phyloP scores from a whole-genome alignment of 1,140 invertebrate species.

The Lasioglossum baleicum region DNA sequence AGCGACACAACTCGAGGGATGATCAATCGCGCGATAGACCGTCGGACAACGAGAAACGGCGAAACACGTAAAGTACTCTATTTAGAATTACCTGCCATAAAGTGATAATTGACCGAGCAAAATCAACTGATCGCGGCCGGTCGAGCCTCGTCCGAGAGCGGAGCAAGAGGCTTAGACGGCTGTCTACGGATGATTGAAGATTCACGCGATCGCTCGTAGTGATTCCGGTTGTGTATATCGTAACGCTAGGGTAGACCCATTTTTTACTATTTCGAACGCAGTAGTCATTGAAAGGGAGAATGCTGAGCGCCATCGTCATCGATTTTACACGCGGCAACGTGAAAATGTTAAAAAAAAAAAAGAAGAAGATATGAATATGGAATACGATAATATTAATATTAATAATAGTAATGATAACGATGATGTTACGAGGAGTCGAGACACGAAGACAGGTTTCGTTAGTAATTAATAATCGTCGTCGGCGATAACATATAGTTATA shows the following conservation, averaged over 20 bases:
- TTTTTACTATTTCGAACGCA: conserved; percentile 31
- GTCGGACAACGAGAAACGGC: not conserved
- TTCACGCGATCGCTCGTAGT: conserved; percentile 19
- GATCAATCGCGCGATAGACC: not conserved
- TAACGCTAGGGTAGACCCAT: conserved; percentile 17
- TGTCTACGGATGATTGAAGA: not conserved
- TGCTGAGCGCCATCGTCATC: conserved; percentile 10
- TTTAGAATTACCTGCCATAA: conserved; percentile 36
- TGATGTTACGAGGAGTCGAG: conserved; percentile 2
- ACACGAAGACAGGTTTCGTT: conserved; percentile 34
- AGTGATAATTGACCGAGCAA: conserved; percentile 21
- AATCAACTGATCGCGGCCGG: not conserved
- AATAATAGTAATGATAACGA: not conserved
- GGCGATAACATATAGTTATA: conserved; percentile 34
- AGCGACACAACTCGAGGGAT: not conserved
- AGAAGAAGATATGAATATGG: not conserved
- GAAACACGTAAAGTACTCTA: conserved; percentile 2
- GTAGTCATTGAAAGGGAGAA: conserved; percentile 42
- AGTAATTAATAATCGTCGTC: conserved; percentile 46
- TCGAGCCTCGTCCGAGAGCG: not conserved
- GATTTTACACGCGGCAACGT: conserved; percentile 7
- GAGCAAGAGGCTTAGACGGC: not conserved
- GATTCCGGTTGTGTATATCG: conserved; percentile 21
- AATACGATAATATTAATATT: not conserved
- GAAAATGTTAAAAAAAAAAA: not conserved